Percentiles rank a stretch among this genome's conserved stretches.
phyloP scores from a whole-genome alignment of 2,113 vertebrate species.

The Fulmarus glacialis region DNA sequence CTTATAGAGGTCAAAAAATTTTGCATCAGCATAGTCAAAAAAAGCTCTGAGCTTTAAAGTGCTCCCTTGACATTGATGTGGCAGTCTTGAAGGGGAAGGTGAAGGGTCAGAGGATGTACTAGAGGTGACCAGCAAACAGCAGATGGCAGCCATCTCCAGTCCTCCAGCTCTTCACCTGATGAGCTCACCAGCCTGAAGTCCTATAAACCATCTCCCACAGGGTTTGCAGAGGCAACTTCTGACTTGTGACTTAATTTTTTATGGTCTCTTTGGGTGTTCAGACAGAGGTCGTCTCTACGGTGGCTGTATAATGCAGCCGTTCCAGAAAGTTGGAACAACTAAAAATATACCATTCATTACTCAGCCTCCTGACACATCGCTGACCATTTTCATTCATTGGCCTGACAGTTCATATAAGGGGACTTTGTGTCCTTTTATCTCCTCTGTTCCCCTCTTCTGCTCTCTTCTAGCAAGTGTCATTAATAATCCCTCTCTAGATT shows the following conservation, averaged over 20 bases:
- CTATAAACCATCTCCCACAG: background rate
- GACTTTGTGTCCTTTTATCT: background rate
- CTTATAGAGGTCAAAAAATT: fast-evolving
- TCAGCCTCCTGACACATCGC: background rate
- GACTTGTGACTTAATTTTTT: background rate
- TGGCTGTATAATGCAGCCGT: fast-evolving
- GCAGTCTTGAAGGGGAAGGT: background rate
- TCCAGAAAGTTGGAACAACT: background rate
- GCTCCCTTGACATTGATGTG: background rate
- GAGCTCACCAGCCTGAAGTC: background rate
- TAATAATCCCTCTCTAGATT: background rate
- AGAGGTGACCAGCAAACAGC: background rate
- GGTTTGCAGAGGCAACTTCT: background rate
- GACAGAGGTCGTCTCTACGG: background rate
- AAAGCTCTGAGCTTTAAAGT: background rate
- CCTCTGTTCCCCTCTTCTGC: background rate
- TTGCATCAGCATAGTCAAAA: background rate
- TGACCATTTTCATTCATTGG: background rate
- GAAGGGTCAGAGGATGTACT: background rate
- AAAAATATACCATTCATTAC: background rate
- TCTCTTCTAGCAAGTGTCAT: background rate
- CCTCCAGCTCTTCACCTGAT: background rate
- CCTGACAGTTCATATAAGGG: background rate
- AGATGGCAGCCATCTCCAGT: background rate
- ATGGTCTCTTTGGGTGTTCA: background rate